Base-by-base conservation (phyloP, 2,888 invertebrate genomes). In the Ctena decussata region DNA sequence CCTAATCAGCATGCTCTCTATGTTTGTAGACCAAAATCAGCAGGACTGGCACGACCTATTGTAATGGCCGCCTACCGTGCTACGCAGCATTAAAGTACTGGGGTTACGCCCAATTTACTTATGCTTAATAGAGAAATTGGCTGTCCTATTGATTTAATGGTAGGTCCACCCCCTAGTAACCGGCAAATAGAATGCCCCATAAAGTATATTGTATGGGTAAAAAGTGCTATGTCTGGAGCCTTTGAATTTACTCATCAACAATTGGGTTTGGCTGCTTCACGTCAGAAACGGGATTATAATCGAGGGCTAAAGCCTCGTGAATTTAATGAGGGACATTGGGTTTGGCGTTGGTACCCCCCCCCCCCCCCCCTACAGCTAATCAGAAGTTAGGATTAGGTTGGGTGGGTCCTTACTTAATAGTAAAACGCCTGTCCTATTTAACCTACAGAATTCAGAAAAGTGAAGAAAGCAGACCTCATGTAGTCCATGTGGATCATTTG, bases 181-280 rank as follows among this genome's bases (percentile, higher is more conserved):
- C 3, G 0, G 53, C 27, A 73, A 27, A 21, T 46, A 15, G 46
- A 77, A 2, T 86, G 83, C 70, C 83, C 80, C 1, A 41, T 76
- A 21, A 49, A 86, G 24, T 86, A 86, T 71, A 70, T 78, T n/a
- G 80, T 80, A 72, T 80, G 83, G 80, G 15, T 86, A 15, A 32
- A 44, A 41, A 44, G 57, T 1, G 96, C 99, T 98, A 90, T 97
- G 97, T 0, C 97, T 97, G 95, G 98, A 98, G 96, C 98, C 98
- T 85, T 91, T 91, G 15, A 89, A 86, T 73, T 91, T 93, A 69
- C 90, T 89, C 24, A 71, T 74, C 74, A 93, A 91, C 3, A 85
- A 41, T 72, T 85, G 41, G 74, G 70, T n/a, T 27, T 69, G 24
- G 46, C 77, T 41, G 78, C 77, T 8, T 35, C 60, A 18, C 39